Evolutionary conservation across 2,113 vertebrate genomes (phyloP), one percentile per base, ranked within the genome.

Genomic region (Chlamydotis undulata): DNA sequence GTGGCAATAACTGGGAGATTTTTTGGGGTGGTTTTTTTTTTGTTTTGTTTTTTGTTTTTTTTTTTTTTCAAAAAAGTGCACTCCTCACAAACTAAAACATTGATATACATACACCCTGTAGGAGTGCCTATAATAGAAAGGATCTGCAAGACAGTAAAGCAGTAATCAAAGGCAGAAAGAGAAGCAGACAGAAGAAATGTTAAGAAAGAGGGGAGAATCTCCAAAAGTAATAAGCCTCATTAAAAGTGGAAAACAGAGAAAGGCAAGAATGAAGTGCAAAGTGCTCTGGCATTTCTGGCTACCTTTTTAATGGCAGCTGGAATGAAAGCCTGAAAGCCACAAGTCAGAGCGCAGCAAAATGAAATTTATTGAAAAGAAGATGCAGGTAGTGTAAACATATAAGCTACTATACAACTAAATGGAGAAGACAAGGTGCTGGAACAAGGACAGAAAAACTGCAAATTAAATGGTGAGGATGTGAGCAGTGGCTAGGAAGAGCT

Each of bases 191-290:
- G 74, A 89, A 43, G 24, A 74, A 21, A 73, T 17, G 50, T 33
- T 33, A 70, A 86, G 67, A 65, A 80, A 88, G 33, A 77, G 8
- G 4, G 9, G 21, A 88, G 23, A 77, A 35, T 63, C 35, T 88
- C 57, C n/a, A 77, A 45, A 90, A 87, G 39, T 67, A 81, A 39
- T 33, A 90, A 93, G 33, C 18, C 37, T 94, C 49, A 83, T 80
- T 88, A 94, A 85, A 94, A 89, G 16, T 60, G 43, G 68, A 77
- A 96, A 94, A 85, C 12, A 80, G 53, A 64, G 22, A 65, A 60
- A 80, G 45, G 55, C 6, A 82, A 52, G 29, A 95, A 87, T 5
- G 4, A 75, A 79, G 55, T 47, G 47, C 14, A 83, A 59, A 82
- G 29, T 69, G 41, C 21, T 71, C 41, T 35, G 31, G 18, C 59